Base-by-base conservation (phyloP, 2,888 invertebrate genomes). In the Trachelus iudaicus region DNA sequence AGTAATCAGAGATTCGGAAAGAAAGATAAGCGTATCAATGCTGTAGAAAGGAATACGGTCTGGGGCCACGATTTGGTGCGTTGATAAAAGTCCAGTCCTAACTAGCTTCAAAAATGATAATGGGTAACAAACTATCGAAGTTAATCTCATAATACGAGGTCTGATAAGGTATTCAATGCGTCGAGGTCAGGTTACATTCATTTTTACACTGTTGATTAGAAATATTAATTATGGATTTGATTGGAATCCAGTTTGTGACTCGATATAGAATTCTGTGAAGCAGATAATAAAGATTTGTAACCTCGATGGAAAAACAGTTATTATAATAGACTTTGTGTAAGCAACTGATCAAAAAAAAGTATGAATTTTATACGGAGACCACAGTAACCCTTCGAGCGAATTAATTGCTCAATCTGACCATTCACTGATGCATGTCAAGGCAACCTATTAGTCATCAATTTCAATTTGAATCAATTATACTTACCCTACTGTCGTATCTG, bases 401-500 rank as follows among this genome's bases (percentile, higher is more conserved):
- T 12, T 71, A 34, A 30, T 71, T 71, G 71, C 71, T 71, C 15
- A 71, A 71, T 71, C 12, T 33, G 13, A 0, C 71, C 15, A 4
- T 71, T 33, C 71, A 71, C 15, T 71, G 13, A 30, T 71, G 71
- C 71, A 34, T 71, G 71, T 71, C 71, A 71, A 71, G 71, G 71
- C 31, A 71, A 71, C 31, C 31, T 56, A 71, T 71, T 71, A 71
- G 71, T 71, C 71, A 71, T 71, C 71, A 71, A 71, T 71, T 71
- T 71, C 71, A 71, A 71, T 71, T 71, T 30, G 9, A 71, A 71
- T 9, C 11, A 71, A 71, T 71, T 71, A 71, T 71, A 34, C 31
- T 71, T 30, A 69, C 33, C 33, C 69, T 33, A 71, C 34, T 71
- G 15, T 31, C 4, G 31, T 71, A 30, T 30, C 71, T 71, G 31